Base-by-base conservation (phyloP, 2,888 invertebrate genomes). In the Tetropium fuscum region DNA sequence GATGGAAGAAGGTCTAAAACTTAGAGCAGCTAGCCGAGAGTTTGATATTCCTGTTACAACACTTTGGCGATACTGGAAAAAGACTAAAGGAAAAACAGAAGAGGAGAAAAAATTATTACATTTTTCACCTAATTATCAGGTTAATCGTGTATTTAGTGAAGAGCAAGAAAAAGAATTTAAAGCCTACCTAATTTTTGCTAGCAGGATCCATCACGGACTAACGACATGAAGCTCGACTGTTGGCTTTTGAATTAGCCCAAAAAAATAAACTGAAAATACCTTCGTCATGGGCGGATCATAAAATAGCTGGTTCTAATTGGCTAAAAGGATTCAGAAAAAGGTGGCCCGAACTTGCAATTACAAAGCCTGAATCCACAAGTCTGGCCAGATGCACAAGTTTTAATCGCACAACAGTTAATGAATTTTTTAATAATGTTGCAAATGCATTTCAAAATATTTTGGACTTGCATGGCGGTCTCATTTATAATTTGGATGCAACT, bases 181-280 rank as follows among this genome's bases (percentile, higher is more conserved):
- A 47, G 47, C 30, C 8, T 47, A 32, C n/a, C n/a, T 47, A 32
- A 32, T 47, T 32, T 30, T 11, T 30, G 47, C 32, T 15, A 30
- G 47, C 32, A 47, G 32, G 32, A 27, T 47, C 6, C 15, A 47
- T 16, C 47, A 47, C 18, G 47, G 47, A 3, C 10, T 47, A 32
- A 47, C 47, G 8, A 20, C 2, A 11, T 3, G 7, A 47, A 30
- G 16, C 30, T 8, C 30, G 18, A 32, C 1, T 27, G 27, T 10
- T 47, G 8, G 47, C 15, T 4, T 27, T 30, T 13, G 16, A 32
- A 16, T 15, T 32, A 8, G 20, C 47, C 5, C 8, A 15, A n/a
- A 30, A 34, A 47, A 47, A 47, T 34, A 47, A 34, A 5, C 15
- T 47, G n/a, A n/a, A n/a, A n/a, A n/a, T n/a, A n/a, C n/a, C n/a